phyloP scores from a whole-genome alignment of 2,888 invertebrate species.

The Halocaridina rubra region DNA sequence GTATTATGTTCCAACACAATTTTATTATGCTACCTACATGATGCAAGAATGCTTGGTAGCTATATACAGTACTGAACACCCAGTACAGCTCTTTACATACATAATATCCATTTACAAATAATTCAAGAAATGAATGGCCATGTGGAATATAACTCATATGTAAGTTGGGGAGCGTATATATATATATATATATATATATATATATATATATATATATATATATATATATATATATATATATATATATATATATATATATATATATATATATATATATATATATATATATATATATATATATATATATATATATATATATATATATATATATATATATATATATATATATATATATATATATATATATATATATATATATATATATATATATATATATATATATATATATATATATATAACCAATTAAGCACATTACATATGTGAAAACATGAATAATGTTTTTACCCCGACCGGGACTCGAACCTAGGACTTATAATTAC shows the following conservation, averaged over 20 bases:
- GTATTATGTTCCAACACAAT: no score
- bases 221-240: not conserved
- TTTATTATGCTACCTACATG: no score
- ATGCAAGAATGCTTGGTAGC: no score
- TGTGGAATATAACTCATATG: no score
- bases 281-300: not conserved
- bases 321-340: not conserved
- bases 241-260: slow-evolving; percentile 6
- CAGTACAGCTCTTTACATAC: no score
- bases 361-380: not conserved
- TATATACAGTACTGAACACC: no score
- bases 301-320: not conserved
- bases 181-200: not conserved
- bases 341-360: not conserved
- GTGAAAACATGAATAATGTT: no score
- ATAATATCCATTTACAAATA: no score
- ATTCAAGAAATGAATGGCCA: no score
- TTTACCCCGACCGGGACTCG: no score
- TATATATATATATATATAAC: not conserved
- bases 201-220: not conserved
- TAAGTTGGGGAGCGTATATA: not conserved
- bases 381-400: not conserved
- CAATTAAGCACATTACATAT: no score
- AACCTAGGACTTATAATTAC: no score
- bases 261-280: slow-evolving; percentile 3